phyloP scores from a whole-genome alignment of 1,140 invertebrate species.

The Cephus cinctus region DNA sequence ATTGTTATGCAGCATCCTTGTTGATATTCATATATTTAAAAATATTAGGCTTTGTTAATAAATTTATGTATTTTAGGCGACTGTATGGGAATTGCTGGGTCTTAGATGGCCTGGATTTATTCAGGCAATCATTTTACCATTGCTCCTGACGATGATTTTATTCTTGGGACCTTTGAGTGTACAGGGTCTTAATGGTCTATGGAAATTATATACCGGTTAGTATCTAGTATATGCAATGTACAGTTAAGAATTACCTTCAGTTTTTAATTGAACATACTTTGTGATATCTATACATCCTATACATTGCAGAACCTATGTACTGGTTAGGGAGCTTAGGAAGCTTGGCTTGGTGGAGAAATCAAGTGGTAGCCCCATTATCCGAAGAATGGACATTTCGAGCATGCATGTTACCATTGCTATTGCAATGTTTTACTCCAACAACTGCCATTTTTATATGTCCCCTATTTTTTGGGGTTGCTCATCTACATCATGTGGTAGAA shows the following conservation, averaged over 20 bases:
- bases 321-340: constrained; percentile 73
- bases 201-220: constrained; percentile 69
- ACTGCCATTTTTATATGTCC: constrained; percentile 83
- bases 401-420: constrained; percentile 88
- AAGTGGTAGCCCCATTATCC: constrained; percentile 87
- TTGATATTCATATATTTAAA: constrained; percentile 8
- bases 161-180: constrained; percentile 82
- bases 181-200: constrained; percentile 68
- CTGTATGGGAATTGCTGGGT: constrained; percentile 74
- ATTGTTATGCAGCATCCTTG: constrained; percentile 3
- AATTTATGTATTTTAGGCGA: constrained; percentile 53
- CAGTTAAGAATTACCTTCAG: not conserved
- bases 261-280: constrained; percentile 18
- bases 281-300: not conserved
- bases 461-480: constrained; percentile 90
- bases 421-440: constrained; percentile 77
- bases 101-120: constrained; percentile 72
- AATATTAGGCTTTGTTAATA: constrained; percentile 6
- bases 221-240: constrained; percentile 19
- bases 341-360: constrained; percentile 84
- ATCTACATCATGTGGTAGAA: constrained; percentile 90
- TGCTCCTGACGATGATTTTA: constrained; percentile 79
- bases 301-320: constrained; percentile 68
- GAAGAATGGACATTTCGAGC: constrained; percentile 95
- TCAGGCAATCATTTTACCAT: constrained; percentile 71